Percentiles rank a stretch among this genome's conserved stretches.
These are phyloP conservation scores for Mantis religiosa DNA, from an alignment of 2,888 invertebrate species.

Conservation along the genomic window DNA sequence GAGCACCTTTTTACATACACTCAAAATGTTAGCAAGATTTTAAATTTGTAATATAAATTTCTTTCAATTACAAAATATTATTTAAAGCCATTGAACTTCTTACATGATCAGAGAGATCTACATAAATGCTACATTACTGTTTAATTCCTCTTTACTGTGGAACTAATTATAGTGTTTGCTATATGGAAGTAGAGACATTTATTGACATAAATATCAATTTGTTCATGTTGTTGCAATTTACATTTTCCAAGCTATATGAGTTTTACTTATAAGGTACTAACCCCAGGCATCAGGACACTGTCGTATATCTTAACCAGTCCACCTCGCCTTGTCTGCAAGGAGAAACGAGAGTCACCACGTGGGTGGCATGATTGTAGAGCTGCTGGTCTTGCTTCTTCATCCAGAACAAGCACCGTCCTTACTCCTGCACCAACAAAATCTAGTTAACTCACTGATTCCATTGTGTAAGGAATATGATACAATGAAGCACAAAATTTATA, in stretches of 20 bases:
- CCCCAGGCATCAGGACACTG: slow-evolving; percentile 79
- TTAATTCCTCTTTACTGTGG: no score
- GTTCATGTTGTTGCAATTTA: not conserved
- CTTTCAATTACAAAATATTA: no score
- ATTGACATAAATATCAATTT: not conserved
- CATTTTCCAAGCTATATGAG: not conserved
- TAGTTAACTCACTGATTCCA: not conserved
- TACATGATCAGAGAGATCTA: no score
- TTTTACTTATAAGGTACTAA: slow-evolving; percentile 39
- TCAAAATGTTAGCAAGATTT: no score
- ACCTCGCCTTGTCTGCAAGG: slow-evolving; percentile 80
- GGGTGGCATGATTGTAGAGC: slow-evolving; percentile 92
- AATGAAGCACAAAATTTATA: no score
- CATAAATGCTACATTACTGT: no score
- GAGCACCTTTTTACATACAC: no score
- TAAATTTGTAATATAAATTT: no score
- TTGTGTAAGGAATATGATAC: no score
- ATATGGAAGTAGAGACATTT: not conserved
- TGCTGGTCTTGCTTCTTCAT: slow-evolving; percentile 85
- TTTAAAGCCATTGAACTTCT: no score
- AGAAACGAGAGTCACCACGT: slow-evolving; percentile 86
- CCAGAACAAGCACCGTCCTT: slow-evolving; percentile 74
- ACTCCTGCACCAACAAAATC: slow-evolving; percentile 50
- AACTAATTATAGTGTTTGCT: no score
- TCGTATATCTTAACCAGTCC: slow-evolving; percentile 92